These are phyloP conservation scores for Bibio marci DNA, from an alignment of 2,888 invertebrate genomes.

Conservation along the genomic window DNA sequence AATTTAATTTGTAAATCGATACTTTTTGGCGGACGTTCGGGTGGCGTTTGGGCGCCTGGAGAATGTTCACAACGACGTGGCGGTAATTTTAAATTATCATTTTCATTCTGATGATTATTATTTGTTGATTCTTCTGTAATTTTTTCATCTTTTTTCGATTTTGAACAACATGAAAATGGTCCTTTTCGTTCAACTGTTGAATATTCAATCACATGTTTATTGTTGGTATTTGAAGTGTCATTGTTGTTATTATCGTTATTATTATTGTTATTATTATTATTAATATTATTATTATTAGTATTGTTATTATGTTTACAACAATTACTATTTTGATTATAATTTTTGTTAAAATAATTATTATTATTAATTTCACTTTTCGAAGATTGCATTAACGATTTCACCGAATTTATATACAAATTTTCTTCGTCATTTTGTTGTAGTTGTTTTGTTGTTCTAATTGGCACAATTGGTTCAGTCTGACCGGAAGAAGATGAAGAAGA, in stretches of 20 bases:
- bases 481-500: neutral
- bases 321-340: constrained; percentile 7
- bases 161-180: constrained; percentile 54
- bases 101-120: constrained; percentile 31
- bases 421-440: constrained; percentile 13
- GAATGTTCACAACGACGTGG: constrained; percentile 40
- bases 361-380: constrained; percentile 3
- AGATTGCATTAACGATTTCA: constrained; percentile 9
- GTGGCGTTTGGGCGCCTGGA: constrained; percentile 37
- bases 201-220: constrained; percentile 45
- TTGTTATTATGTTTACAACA: too few species aligned
- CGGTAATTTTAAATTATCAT: constrained; percentile 34
- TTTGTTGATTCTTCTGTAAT: constrained; percentile 20
- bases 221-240: too few species aligned
- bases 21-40: constrained; percentile 50
- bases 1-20: constrained; percentile 26
- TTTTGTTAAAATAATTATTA: constrained; percentile 5
- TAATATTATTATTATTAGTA: neutral
- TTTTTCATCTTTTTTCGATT: constrained; percentile 34
- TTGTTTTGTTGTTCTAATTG: neutral
- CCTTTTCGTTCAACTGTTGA: constrained; percentile 55
- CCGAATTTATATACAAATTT: constrained; percentile 35
- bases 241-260: too few species aligned
- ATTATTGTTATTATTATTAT: neutral
- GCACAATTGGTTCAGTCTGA: neutral